Evolutionary conservation across 1,140 invertebrate genomes (phyloP), one percentile per base, ranked within the genome.

Genomic region (Pseudomyrmex flavicornis): DNA sequence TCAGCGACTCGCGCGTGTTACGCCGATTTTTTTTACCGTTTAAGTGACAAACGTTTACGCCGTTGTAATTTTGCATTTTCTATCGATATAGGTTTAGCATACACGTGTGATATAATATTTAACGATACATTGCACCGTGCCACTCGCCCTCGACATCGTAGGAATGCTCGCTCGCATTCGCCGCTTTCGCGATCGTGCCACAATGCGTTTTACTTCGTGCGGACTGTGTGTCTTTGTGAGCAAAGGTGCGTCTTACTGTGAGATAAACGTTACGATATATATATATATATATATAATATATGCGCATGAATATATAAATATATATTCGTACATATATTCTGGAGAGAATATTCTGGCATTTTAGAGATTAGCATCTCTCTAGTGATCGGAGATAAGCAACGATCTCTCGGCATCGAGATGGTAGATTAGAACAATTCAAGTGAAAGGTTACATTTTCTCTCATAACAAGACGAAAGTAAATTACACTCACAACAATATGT

Each of bases 141-240:
- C 46, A 35, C 35, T 50, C 54, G 26, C 58, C 26, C 35, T 65
- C 62, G 70, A 77, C 74, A 48, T 17, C 48, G 13, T 15, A 59
- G 65, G 65, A 84, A 84, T 80, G 66, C 44, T 26, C 75, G 13
- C 46, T 76, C 20, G 22, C 62, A 10, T 22, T 58, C 61, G 52
- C 44, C 44, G 15, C 74, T 58, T 74, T 83, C 80, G 50, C 62
- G 13, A 66, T 15, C 26, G 54, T 48, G 26, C 50, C 20, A 20
- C 44, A 61, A 62, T 22, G 56, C 66, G 50, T 84, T 80, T 80
- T 76, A 70, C 76, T 66, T 72, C 46, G 35, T 46, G 73, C 48
- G n/a, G 61, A 75, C 48, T 54, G 74, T 35, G 69, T 7, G 26
- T 22, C 2, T 26, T 12, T 22, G 44, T 58, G 17, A 35, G 5